Evolutionary conservation across 2,888 invertebrate genomes (phyloP), one percentile per base, ranked within the genome.

Genomic region (Ceraclea dissimilis): DNA sequence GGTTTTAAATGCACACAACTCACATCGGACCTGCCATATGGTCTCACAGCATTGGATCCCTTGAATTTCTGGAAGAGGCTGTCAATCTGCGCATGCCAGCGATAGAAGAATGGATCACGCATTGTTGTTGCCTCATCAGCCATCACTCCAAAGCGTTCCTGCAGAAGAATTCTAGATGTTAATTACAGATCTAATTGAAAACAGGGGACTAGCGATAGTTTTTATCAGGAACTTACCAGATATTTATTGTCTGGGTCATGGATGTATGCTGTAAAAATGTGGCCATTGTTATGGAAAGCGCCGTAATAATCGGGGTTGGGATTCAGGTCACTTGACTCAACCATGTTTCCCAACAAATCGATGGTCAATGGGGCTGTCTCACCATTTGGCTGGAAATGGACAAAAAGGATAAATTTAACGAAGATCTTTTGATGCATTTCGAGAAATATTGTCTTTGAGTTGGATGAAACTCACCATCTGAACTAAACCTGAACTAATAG

Each of bases 41-140:
- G 71, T 10, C 68, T 68, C 2, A 76, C 73, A 57, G 66, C 62
- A 1, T 65, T 2, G 0, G 76, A 73, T 5, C 73, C 69, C 69
- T 92, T 91, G 69, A 82, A 82, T 63, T 81, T 82, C 63, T 84
- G 83, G 78, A 89, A 91, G 21, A 88, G 69, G 62, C 83, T 80
- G 64, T 91, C 88, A 49, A 91, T 78, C 68, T 81, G 88, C 1
- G 84, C 83, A 66, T 92, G 92, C 88, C 88, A 91, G 66, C 90
- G 83, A 73, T 89, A 92, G 76, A 92, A 92, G 63, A 88, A 76
- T 0, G 92, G 91, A 71, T 92, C 92, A 50, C 91, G 79, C 90
- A 92, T 90, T 0, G 90, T 88, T 0, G 90, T 90, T 0, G 89
- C 83, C 4, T 87, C 83, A 65, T 90, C 90, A 0, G 86, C 90